Percentiles rank a stretch among this genome's conserved stretches.
These are phyloP conservation scores for Rhinichthys osculus DNA, from an alignment of 2,797 vertebrate species.

Conservation along the genomic window DNA sequence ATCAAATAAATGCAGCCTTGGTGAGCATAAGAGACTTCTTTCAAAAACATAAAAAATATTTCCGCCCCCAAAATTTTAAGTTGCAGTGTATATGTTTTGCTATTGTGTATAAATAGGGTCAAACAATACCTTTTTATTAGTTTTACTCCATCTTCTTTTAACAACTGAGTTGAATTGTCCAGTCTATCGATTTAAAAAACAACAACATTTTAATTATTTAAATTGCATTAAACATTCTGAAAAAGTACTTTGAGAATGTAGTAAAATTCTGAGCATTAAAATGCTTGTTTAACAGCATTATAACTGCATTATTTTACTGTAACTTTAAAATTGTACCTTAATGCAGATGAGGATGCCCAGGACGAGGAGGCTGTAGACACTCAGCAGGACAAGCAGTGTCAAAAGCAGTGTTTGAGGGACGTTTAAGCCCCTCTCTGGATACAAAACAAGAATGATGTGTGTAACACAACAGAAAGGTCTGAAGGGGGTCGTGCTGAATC, in stretches of 20 bases:
- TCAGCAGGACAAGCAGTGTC: conserved; percentile 66
- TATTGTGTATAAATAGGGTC: background rate
- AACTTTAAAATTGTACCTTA: conserved; percentile 68
- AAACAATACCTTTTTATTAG: conserved; percentile 56
- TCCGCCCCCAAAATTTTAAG: too few relatives aligned
- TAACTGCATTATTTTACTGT: background rate
- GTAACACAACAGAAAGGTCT: background rate
- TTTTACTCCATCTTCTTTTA: conserved; percentile 45
- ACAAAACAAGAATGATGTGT: conserved; percentile 16
- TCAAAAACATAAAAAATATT: too few relatives aligned
- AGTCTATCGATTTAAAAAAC: conserved; percentile 61
- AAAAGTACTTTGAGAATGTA: background rate
- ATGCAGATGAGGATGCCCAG: conserved; percentile 68
- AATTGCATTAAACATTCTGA: background rate
- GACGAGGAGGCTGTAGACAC: conserved; percentile 67
- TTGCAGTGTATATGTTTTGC: too few relatives aligned
- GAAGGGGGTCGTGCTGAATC: background rate
- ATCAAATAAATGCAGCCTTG: too few relatives aligned
- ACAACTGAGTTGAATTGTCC: conserved; percentile 32
- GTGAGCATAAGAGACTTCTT: too few relatives aligned
- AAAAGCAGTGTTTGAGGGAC: conserved; percentile 54
- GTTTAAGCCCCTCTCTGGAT: conserved; percentile 59
- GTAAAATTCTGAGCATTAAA: background rate
- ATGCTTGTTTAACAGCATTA: background rate
- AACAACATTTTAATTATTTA: background rate